These are phyloP conservation scores for Mermis nigrescens DNA, from an alignment of 2,888 invertebrate species.

Conservation along the genomic window DNA sequence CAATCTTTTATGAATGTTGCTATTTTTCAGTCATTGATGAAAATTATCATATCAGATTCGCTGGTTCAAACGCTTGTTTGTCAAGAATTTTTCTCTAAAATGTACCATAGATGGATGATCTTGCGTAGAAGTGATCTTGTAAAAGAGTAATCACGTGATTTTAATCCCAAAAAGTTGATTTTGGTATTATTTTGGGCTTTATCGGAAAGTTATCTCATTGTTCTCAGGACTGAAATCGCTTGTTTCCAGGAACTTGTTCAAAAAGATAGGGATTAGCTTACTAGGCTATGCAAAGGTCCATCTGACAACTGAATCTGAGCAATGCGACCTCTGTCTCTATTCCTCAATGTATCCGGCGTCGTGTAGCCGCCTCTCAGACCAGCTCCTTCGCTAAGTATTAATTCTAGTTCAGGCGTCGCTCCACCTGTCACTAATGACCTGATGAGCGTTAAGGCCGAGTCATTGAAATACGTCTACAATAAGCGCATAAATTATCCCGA, in stretches of 20 bases:
- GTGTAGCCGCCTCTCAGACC: slow-evolving; percentile 93
- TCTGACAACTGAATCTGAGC: slow-evolving; percentile 96
- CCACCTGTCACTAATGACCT: slow-evolving; percentile 97
- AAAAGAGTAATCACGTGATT: too few species aligned
- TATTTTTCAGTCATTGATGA: too few species aligned
- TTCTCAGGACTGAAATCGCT: too few species aligned
- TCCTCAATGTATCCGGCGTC: slow-evolving; percentile 82
- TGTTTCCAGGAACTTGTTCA: background rate
- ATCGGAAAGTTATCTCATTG: too few species aligned
- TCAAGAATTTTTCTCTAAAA: too few species aligned
- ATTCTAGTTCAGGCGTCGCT: slow-evolving; percentile 93
- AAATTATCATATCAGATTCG: too few species aligned
- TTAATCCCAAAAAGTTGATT: too few species aligned
- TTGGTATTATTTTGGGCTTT: too few species aligned
- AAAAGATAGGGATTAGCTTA: slow-evolving; percentile 20
- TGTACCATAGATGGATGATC: too few species aligned
- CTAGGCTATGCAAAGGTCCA: slow-evolving; percentile 81
- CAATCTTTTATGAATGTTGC: too few species aligned
- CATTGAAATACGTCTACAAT: slow-evolving; percentile 96
- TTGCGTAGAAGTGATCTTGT: slow-evolving; percentile 92
- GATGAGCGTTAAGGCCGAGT: slow-evolving; percentile 96
- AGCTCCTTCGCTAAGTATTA: slow-evolving; percentile 95
- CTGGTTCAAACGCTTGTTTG: too few species aligned
- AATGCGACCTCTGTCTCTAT: slow-evolving; percentile 88
- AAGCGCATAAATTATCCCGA: too few species aligned